Evolutionary conservation across 2,113 vertebrate species (phyloP).

Genomic region (Nothocercus nigrocapillus): DNA sequence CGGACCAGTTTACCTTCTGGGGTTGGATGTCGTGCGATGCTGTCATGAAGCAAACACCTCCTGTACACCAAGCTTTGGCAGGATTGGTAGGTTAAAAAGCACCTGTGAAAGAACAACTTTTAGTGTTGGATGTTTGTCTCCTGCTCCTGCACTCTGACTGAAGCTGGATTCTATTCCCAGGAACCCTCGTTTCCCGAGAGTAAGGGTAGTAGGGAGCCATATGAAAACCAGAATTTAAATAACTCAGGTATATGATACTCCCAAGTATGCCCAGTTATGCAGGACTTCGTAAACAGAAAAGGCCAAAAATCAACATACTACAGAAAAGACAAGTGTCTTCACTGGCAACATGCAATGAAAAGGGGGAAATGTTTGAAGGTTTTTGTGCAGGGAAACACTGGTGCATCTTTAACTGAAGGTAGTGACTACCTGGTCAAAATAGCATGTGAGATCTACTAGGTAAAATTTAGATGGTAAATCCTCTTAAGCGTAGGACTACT

Average conservation of each 20-base stretch:
- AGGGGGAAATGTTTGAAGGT: not conserved
- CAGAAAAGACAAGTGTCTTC: not conserved
- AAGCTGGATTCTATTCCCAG: not conserved
- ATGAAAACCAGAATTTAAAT: not conserved
- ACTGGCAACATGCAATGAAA: not conserved
- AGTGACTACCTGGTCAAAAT: not conserved
- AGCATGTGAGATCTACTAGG: not conserved
- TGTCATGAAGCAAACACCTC: slow-evolving; percentile 93
- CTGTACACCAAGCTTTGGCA: slow-evolving; percentile 94
- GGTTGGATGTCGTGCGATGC: slow-evolving; percentile 88
- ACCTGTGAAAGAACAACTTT: slow-evolving; percentile 81
- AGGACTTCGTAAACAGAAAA: not conserved
- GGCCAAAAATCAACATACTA: not conserved
- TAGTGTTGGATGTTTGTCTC: not conserved
- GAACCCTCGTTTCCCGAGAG: not conserved
- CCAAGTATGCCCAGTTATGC: not conserved
- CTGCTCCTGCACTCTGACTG: not conserved
- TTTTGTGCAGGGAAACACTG: not conserved
- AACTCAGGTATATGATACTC: not conserved
- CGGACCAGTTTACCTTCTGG: slow-evolving; percentile 86
- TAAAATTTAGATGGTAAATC: not conserved
- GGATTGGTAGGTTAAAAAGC: slow-evolving; percentile 93
- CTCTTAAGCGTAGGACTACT: not conserved
- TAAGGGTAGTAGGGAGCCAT: not conserved
- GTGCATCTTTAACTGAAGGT: not conserved